phyloP scores from a whole-genome alignment of 2,113 vertebrate genomes.

The Carassius carassius region DNA sequence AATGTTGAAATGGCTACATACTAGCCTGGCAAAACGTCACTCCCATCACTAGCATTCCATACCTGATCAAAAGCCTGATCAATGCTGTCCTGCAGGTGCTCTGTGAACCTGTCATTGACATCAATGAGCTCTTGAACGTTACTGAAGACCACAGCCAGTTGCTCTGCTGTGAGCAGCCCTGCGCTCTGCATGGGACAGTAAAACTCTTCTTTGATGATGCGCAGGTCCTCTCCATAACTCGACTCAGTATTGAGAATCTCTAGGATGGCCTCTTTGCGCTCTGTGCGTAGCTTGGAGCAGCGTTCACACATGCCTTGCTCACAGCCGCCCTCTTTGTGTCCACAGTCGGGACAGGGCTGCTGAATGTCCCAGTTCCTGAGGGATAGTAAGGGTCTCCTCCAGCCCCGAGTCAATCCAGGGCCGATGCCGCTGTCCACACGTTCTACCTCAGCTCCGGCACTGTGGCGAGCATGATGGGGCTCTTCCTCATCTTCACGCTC shows the following conservation, averaged over 20 bases:
- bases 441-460: slow-evolving; percentile 76
- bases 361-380: slow-evolving; percentile 82
- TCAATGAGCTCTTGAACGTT: slow-evolving; percentile 91
- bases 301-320: slow-evolving; percentile 83
- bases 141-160: slow-evolving; percentile 83
- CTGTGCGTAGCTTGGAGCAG: slow-evolving; percentile 83
- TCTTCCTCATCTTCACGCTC: slow-evolving; percentile 77
- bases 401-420: slow-evolving; percentile 78
- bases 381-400: slow-evolving; percentile 79
- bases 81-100: slow-evolving; percentile 87
- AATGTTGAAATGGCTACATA: neutral
- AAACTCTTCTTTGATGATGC: slow-evolving; percentile 89
- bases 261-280: slow-evolving; percentile 88
- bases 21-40: neutral
- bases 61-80: slow-evolving; percentile 88
- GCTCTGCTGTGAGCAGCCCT: slow-evolving; percentile 82
- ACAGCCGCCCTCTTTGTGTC: slow-evolving; percentile 77
- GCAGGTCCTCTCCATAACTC: slow-evolving; percentile 85
- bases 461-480: slow-evolving; percentile 64
- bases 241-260: slow-evolving; percentile 90
- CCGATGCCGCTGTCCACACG: slow-evolving; percentile 86
- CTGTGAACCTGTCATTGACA: slow-evolving; percentile 85
- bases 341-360: slow-evolving; percentile 85
- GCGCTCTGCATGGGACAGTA: slow-evolving; percentile 88
- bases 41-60: slow-evolving; percentile 9